Conservation (phyloP, 2,797 vertebrate genomes). For the Dendrocincla tyrannina region DNA sequence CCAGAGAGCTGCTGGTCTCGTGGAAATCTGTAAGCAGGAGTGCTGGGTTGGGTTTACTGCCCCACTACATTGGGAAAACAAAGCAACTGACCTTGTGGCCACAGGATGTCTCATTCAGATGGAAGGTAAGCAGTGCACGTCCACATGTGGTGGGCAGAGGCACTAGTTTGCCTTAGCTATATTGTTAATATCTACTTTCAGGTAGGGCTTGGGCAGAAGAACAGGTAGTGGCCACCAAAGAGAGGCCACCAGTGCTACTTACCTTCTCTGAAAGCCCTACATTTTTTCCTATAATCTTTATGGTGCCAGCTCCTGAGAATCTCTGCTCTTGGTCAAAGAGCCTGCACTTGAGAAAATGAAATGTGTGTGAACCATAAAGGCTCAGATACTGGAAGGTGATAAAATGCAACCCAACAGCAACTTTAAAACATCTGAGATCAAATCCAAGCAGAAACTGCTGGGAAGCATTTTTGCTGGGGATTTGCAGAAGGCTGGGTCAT, state of each 20-base stretch:
- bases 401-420: background rate
- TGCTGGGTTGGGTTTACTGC: background rate
- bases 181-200: background rate
- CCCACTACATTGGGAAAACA: rapidly evolving
- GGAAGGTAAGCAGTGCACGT: background rate
- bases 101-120: background rate
- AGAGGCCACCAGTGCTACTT: background rate
- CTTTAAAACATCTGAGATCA: background rate
- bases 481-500: background rate
- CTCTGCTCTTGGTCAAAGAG: background rate
- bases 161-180: background rate
- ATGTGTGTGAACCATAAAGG: background rate
- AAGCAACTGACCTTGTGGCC: background rate
- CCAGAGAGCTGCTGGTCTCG: background rate
- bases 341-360: background rate
- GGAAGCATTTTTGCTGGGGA: background rate
- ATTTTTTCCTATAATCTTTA: background rate
- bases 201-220: background rate
- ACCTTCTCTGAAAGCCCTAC: background rate
- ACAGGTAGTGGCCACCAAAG: background rate
- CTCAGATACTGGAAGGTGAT: background rate
- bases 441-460: background rate
- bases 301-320: background rate
- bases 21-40: rapidly evolving
- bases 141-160: background rate